Percentiles rank a stretch among this genome's conserved stretches.
Evolutionary conservation across 2,888 invertebrate genomes (phyloP).

Genomic region (Sinelater perroti): DNA sequence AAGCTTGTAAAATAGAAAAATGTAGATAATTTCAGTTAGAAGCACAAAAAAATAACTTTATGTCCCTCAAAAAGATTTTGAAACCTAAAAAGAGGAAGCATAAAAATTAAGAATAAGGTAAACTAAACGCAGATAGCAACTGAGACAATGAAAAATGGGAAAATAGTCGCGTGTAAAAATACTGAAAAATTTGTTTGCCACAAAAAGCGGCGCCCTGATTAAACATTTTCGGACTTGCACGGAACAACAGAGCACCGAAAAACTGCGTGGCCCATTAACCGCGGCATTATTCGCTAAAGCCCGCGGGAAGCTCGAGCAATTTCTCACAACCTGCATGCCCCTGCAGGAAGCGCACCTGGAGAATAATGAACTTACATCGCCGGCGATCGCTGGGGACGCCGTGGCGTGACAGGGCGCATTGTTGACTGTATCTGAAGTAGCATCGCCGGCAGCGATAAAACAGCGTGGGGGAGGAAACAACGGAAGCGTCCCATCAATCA

Average conservation of each 20-base stretch:
- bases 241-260: background rate
- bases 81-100: too few relatives aligned
- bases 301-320: background rate
- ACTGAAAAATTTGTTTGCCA: too few relatives aligned
- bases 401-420: slow-evolving; percentile 22
- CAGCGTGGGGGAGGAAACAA: slow-evolving; percentile 32
- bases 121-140: too few relatives aligned
- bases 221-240: too few relatives aligned
- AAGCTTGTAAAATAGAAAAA: too few relatives aligned
- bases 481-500: slow-evolving; percentile 38
- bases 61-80: too few relatives aligned
- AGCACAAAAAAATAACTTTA: too few relatives aligned
- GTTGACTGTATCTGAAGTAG: slow-evolving; percentile 28
- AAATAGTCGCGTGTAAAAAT: too few relatives aligned
- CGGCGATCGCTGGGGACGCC: slow-evolving; percentile 12
- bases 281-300: slow-evolving; percentile 17
- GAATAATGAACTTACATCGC: slow-evolving; percentile 25
- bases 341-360: slow-evolving; percentile 18
- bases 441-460: slow-evolving; percentile 37
- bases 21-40: too few relatives aligned
- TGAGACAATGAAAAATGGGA: too few relatives aligned
- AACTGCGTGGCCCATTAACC: slow-evolving; percentile 25
- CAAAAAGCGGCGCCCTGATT: too few relatives aligned
- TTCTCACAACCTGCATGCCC: slow-evolving; percentile 16
- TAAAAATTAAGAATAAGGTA: too few relatives aligned